Conservation (phyloP, 2,888 invertebrate species). For the Platynereis dumerilii region DNA sequence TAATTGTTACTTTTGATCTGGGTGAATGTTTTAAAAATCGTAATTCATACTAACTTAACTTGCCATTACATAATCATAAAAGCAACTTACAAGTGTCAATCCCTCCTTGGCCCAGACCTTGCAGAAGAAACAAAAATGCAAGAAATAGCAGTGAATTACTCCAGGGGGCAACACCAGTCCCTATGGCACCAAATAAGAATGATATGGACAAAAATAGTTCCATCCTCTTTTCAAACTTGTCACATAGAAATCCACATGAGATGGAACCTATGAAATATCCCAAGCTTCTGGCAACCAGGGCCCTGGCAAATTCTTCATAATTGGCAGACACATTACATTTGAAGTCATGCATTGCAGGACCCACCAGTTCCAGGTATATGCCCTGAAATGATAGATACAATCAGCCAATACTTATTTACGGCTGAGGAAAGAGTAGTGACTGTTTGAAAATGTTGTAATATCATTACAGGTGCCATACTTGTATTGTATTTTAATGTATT, state of each 20-base stretch:
- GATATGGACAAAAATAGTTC: neutral
- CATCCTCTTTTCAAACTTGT: neutral
- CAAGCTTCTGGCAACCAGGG: conserved; percentile 18
- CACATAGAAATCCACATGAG: conserved; percentile 6
- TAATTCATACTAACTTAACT: too few species aligned
- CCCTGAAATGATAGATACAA: too few species aligned
- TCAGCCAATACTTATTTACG: too few species aligned
- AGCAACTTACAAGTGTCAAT: neutral
- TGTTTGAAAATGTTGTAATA: too few species aligned
- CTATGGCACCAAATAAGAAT: neutral
- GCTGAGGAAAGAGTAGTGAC: too few species aligned
- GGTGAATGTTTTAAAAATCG: too few species aligned
- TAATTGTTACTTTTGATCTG: too few species aligned
- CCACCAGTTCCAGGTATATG: conserved; percentile 4
- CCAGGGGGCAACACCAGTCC: conserved; percentile 5
- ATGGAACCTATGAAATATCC: conserved; percentile 21
- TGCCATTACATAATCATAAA: too few species aligned
- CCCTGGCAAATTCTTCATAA: conserved; percentile 15
- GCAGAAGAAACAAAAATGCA: neutral
- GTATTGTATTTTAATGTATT: too few species aligned
- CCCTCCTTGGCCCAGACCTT: neutral
- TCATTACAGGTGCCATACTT: too few species aligned
- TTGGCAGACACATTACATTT: neutral
- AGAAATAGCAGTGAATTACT: neutral
- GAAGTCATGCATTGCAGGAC: conserved; percentile 9